Evolutionary conservation across 2,888 invertebrate genomes (phyloP), one percentile per base, ranked within the genome.

Genomic region (Conops quadrifasciatus): DNA sequence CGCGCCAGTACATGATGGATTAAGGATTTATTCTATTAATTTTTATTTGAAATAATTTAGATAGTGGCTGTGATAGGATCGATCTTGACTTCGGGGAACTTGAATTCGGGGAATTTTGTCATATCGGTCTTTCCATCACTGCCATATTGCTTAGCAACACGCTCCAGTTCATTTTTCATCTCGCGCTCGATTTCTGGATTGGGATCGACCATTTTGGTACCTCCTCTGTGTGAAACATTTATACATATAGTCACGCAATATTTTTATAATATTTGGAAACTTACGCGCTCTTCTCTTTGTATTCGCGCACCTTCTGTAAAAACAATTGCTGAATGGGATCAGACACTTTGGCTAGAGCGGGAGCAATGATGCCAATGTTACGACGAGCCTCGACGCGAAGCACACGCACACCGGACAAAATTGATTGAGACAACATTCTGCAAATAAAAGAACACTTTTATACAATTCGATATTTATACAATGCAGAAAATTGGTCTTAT

Each of bases 321-420:
- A 98, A 98, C 66, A 97, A 87, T 85, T 97, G 93, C 85, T 97
- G 97, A 81, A 98, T 94, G 4, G 97, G 97, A 84, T 98, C 97
- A 2, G 89, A 87, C 2, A 91, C 92, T 84, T 93, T 93, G 80
- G 89, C 90, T 51, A 91, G 82, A 43, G 87, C 88, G 64, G 92
- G 91, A 58, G 92, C 91, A 65, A 90, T 85, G 62, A 94, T 88
- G 70, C 93, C 94, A 80, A 95, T 86, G 84, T 92, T 94, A 72
- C 94, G 89, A 68, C 89, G 89, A 76, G 88, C 86, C 75, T 90
- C 85, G 24, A 87, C 85, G 75, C 88, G 87, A 67, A 87, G 87
- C 59, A 87, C 87, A 79, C 88, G 87, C 53, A 89, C 84, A 73
- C 89, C 87, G 74, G 82, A 81, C 73, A 89, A 78, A 74, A 89